Evolutionary conservation across 2,888 invertebrate genomes (phyloP), one percentile per base, ranked within the genome.

Genomic region (Habrosyne pyritoides): DNA sequence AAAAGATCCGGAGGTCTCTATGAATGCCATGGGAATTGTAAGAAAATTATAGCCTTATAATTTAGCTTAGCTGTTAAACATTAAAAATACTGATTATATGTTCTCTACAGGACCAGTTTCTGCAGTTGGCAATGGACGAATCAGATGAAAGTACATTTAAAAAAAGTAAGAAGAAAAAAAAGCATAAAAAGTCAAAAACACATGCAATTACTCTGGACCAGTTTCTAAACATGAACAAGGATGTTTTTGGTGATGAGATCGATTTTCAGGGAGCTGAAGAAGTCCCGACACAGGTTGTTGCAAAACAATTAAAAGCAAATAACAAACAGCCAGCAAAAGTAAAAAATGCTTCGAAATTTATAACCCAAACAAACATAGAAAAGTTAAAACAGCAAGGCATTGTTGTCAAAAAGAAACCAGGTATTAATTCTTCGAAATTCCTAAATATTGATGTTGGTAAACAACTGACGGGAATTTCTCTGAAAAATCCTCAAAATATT

Each of bases 221-320:
- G 62, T 93, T 93, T 59, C 66, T 93, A 21, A 91, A 85, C 66
- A 93, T 93, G 93, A 92, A 93, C 64, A 83, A 85, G 66, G 92
- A 93, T 67, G 89, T 93, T 2, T 93, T 93, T 73, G 91, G 91
- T 28, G 91, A 92, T 73, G 90, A 82, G 21, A 67, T 91, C 55
- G 87, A 91, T 69, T 82, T 91, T 61, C 87, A 92, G 63, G 92
- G 92, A 4, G 78, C 91, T 59, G 91, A 90, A 70, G 92, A 91
- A 78, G 83, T 92, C n/a, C 91, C 91, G 0, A 86, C 89, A 8
- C 83, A 79, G 63, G 77, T 83, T 47, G 82, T 91, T 36, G 74
- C 81, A 30, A 91, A 89, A 68, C 83, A 84, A 42, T 70, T 84
- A n/a, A 88, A 85, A 73, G 63, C 62, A 52, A 68, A 56, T 5